These are phyloP conservation scores for Microctonus hyperodae DNA, from an alignment of 2,888 invertebrate species.

Conservation along the genomic window DNA sequence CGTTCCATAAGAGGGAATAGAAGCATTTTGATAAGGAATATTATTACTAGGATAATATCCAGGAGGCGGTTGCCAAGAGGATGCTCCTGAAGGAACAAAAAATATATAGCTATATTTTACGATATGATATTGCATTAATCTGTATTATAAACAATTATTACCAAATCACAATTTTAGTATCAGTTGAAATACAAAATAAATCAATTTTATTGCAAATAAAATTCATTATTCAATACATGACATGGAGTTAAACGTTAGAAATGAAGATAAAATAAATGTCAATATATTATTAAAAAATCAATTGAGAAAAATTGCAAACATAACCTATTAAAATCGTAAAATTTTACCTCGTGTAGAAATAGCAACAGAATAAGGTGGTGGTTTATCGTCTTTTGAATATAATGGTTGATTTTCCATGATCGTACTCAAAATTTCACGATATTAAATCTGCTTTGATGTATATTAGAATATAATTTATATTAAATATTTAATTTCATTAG, in stretches of 20 bases:
- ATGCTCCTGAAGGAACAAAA: conserved; percentile 36
- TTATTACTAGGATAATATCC: conserved; percentile 66
- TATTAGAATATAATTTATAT: neutral
- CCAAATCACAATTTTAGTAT: no score
- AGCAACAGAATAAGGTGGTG: conserved; percentile 48
- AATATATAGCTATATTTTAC: neutral
- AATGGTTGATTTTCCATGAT: conserved; percentile 48
- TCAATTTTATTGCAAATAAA: no score
- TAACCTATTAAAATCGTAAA: conserved; percentile 3
- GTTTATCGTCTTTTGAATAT: conserved; percentile 43
- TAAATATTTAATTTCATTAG: conserved; percentile 4
- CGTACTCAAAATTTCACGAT: neutral
- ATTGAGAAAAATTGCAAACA: neutral
- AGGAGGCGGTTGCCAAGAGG: conserved; percentile 66
- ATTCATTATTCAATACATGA: no score
- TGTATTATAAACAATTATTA: neutral
- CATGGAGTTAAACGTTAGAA: no score
- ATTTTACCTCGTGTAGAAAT: conserved; percentile 43
- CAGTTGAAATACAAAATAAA: no score
- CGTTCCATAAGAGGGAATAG: conserved; percentile 69
- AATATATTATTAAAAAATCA: neutral
- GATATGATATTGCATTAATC: no score
- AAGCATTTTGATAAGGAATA: conserved; percentile 36
- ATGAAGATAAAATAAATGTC: neutral
- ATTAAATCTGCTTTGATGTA: neutral